Evolutionary conservation across 2,797 vertebrate species (phyloP), one percentile per base, ranked within the genome.

Genomic region (Rhinatrema bivittatum): DNA sequence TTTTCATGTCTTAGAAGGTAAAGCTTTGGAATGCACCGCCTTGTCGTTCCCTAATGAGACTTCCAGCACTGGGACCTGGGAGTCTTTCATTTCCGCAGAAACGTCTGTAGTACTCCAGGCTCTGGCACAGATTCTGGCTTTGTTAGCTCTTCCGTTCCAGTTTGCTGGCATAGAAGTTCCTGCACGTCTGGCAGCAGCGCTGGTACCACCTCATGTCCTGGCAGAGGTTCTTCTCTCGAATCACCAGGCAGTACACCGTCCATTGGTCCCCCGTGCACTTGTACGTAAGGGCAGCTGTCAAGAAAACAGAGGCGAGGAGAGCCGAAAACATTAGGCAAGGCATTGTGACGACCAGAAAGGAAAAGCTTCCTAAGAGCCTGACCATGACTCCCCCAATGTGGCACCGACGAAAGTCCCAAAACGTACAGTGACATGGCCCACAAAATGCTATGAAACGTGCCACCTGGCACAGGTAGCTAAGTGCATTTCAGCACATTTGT

Each of bases 141-240:
- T n/a, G 87, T 84, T 74, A 85, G 78, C 50, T 84, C 36, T 80
- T 87, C 55, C 71, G 86, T 57, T 80, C 83, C 74, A 88, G 83
- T 81, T 91, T 91, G 71, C 72, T 89, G 32, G 88, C 91, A 24
- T 98, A 97, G 85, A 96, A 97, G 87, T 95, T 91, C 75, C 89
- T 84, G 81, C 94, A 97, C 4, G 91, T 97, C 67, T 94, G 85
- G 72, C 94, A 98, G 79, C 94, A 98, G 67, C 90, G 91, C 44
- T 94, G 93, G 66, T 97, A 98, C 93, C 94, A 98, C 53, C 94
- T 74, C 92, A 97, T 93, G 79, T 98, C 94, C 65, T 91, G 89
- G 54, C 94, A 98, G 23, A 97, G 88, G 56, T 93, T 90, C 80
- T 95, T 94, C 66, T 95, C 90, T 1, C 91, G 85, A 62, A 97